phyloP scores from a whole-genome alignment of 2,113 vertebrate species.

The zebrafish (Danio rerio) region GRCz12tu NC_133188.1:29519501-29520000 shows the following conservation, averaged over 20 bases:
- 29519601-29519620: constrained; percentile 69
- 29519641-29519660: constrained; percentile 75
- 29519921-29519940: too few relatives aligned
- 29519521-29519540: constrained; percentile 46
- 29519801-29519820: constrained; percentile 20
- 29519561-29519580: constrained; percentile 73
- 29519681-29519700: constrained; percentile 79
- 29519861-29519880: background rate
- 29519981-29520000: too few relatives aligned
- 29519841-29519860: background rate
- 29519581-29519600: constrained; percentile 63
- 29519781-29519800: constrained; percentile 68
- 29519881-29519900: too few relatives aligned
- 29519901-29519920: too few relatives aligned
- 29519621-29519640: constrained; percentile 77
- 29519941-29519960: too few relatives aligned
- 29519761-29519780: constrained; percentile 77
- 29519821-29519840: background rate
- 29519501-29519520: constrained; percentile 50
- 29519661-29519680: constrained; percentile 77
- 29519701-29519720: constrained; percentile 73
- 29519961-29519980: too few relatives aligned
- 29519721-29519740: constrained; percentile 75
- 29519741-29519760: constrained; percentile 79
- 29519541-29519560: constrained; percentile 64